Conservation (phyloP, 2,888 invertebrate genomes). For the Cinara cedri region DNA sequence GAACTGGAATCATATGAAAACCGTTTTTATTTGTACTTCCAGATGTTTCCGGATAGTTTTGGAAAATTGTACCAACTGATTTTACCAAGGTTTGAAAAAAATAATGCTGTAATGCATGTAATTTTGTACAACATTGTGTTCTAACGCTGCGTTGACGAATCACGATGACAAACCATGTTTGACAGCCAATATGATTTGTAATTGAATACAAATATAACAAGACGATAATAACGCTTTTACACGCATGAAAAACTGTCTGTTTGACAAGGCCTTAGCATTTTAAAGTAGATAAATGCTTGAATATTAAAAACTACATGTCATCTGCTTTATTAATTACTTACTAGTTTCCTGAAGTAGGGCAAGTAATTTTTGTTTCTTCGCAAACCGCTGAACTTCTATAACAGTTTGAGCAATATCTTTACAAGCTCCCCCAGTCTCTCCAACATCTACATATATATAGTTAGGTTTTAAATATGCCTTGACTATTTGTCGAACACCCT, state of each 20-base stretch:
- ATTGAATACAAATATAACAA: too few relatives aligned
- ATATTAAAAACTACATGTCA: too few relatives aligned
- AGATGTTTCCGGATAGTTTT: slow-evolving; percentile 11
- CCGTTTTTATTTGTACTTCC: slow-evolving; percentile 24
- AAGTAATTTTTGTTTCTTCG: slow-evolving; percentile 77
- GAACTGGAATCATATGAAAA: slow-evolving; percentile 18
- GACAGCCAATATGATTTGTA: too few relatives aligned
- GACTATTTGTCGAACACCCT: slow-evolving; percentile 80
- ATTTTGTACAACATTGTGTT: neutral
- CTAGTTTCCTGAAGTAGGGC: slow-evolving; percentile 69
- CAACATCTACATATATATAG: slow-evolving; percentile 87
- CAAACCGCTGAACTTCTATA: slow-evolving; percentile 71
- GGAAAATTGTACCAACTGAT: slow-evolving; percentile 13
- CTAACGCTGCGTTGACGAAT: too few relatives aligned
- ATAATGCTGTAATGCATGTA: neutral
- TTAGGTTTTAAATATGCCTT: slow-evolving; percentile 72
- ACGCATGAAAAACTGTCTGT: too few relatives aligned
- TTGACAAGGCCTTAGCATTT: too few relatives aligned
- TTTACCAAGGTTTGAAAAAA: too few relatives aligned
- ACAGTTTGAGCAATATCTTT: slow-evolving; percentile 85
- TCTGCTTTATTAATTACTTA: neutral
- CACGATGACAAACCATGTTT: neutral
- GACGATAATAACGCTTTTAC: too few relatives aligned
- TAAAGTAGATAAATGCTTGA: too few relatives aligned
- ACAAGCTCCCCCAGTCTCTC: slow-evolving; percentile 91